Evolutionary conservation across 2,113 vertebrate genomes (phyloP).

Genomic region (Neolamprologus sp.): DNA sequence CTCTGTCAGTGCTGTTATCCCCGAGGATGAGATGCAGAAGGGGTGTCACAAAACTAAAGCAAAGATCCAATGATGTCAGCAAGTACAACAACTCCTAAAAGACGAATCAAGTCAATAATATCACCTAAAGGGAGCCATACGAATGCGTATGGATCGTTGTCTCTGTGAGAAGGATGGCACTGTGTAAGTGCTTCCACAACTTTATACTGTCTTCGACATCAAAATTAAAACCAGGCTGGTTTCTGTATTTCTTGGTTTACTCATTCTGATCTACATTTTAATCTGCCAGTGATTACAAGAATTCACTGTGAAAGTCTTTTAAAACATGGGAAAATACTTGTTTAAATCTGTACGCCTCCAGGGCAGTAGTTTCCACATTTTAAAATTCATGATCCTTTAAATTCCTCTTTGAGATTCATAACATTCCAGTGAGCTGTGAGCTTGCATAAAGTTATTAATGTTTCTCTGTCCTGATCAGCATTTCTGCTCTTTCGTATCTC

Average conservation of each 20-base stretch:
- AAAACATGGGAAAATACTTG: not conserved
- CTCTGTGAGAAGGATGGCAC: not conserved
- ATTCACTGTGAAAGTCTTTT: not conserved
- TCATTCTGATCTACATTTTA: not conserved
- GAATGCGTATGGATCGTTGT: accelerated
- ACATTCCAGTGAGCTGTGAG: not conserved
- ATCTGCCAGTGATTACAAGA: not conserved
- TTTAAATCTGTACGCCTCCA: not conserved
- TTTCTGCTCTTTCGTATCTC: not conserved
- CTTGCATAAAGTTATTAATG: not conserved
- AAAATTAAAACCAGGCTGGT: not conserved
- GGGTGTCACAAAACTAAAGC: not conserved
- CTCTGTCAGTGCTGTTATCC: not conserved
- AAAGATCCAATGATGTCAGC: not conserved
- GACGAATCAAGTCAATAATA: not conserved
- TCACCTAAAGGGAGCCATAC: not conserved
- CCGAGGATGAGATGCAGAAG: not conserved
- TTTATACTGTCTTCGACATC: not conserved
- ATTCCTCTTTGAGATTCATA: not conserved
- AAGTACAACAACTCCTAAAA: not conserved
- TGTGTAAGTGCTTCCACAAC: not conserved
- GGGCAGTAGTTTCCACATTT: not conserved
- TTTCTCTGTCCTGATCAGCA: not conserved
- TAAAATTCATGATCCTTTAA: not conserved
- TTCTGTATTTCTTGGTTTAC: not conserved